Percentiles rank a stretch among this genome's conserved stretches.
Conservation (phyloP, 2,113 vertebrate genomes). For the Dinomys branickii region DNA sequence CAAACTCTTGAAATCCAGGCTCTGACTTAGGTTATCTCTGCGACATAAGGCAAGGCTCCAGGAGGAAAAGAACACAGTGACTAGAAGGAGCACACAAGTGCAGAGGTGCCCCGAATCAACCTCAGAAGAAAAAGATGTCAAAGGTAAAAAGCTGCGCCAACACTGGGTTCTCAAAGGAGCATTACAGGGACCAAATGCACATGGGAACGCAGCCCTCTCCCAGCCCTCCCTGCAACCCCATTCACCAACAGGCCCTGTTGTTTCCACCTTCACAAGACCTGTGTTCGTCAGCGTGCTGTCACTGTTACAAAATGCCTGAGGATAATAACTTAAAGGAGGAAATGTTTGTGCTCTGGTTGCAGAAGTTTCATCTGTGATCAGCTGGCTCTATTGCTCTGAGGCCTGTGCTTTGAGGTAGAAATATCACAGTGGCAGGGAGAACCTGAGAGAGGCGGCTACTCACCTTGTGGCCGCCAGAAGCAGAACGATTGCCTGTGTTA, state of each 20-base stretch:
- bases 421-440: neutral
- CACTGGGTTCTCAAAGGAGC: neutral
- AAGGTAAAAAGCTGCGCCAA: neutral
- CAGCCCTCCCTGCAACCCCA: neutral
- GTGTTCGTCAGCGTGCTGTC: neutral
- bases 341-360: neutral
- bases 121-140: neutral
- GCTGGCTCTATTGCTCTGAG: neutral
- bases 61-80: neutral
- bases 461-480: neutral
- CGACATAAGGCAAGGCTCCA: neutral
- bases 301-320: neutral
- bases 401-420: neutral
- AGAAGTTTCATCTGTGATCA: neutral
- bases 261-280: neutral
- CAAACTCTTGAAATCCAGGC: neutral
- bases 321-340: neutral
- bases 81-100: fast-evolving
- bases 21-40: neutral
- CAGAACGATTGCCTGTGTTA: neutral
- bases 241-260: neutral
- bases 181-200: neutral
- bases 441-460: neutral
- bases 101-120: neutral
- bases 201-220: neutral